phyloP scores from a whole-genome alignment of 2,113 vertebrate species.

The Empidonax alnorum region DNA sequence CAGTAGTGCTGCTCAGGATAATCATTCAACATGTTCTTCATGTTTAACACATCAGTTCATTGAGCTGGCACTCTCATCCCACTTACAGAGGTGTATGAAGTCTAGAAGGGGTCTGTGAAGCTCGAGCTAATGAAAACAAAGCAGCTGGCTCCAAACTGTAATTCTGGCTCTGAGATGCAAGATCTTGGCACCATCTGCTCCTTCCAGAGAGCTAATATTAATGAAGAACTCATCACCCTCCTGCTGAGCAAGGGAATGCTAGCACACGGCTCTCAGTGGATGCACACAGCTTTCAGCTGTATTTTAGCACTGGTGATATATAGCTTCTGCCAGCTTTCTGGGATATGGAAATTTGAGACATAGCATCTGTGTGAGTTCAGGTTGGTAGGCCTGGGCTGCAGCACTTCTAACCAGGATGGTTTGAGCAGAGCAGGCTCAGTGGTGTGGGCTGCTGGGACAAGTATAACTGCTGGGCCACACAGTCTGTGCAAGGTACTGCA shows the following conservation, averaged over 20 bases:
- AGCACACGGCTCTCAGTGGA: not conserved
- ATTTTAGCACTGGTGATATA: not conserved
- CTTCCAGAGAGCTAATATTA: conserved; percentile 41
- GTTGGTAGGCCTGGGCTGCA: not conserved
- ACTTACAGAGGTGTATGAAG: conserved; percentile 37
- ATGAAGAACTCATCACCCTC: conserved; percentile 47
- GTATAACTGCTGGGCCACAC: not conserved
- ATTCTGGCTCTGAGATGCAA: conserved; percentile 28
- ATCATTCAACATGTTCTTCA: conserved; percentile 24
- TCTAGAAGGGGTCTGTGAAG: conserved; percentile 15
- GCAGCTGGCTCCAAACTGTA: conserved; percentile 24
- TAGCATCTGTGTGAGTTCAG: not conserved
- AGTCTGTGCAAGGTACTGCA: accelerated
- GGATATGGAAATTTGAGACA: accelerated
- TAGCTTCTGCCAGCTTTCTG: not conserved
- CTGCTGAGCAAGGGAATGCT: not conserved
- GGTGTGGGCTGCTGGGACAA: accelerated
- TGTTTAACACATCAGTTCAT: conserved; percentile 27
- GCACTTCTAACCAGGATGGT: not conserved
- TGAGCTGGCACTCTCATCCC: conserved; percentile 22
- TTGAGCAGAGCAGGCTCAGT: not conserved
- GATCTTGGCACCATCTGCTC: conserved; percentile 46
- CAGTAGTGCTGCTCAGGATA: not conserved
- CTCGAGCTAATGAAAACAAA: not conserved
- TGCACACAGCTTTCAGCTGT: not conserved